Percentiles rank a stretch among this genome's conserved stretches.
Conservation (phyloP, 1,140 invertebrate species). For the Hylaeus anthracinus region DNA sequence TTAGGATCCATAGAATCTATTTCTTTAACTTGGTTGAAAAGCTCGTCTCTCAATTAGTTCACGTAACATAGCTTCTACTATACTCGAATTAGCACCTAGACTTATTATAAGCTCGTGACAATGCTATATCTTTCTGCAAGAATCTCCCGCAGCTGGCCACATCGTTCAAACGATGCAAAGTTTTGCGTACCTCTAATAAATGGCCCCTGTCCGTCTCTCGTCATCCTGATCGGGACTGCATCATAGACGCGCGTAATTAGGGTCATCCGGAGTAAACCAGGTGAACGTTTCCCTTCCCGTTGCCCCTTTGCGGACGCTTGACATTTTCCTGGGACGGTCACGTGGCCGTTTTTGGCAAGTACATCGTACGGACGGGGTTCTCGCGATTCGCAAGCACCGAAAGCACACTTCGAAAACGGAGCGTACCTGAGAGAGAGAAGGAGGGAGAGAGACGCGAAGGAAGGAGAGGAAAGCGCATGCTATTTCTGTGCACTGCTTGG, state of each 20-base stretch:
- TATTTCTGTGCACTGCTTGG: conserved; percentile 72
- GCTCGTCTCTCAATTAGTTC: too few species aligned
- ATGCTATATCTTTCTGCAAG: too few species aligned
- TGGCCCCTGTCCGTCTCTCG: not conserved
- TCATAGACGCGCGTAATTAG: conserved; percentile 23
- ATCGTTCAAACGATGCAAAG: too few species aligned
- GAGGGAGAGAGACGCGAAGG: conserved; percentile 36
- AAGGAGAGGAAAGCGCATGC: conserved; percentile 53
- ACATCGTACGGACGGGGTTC: conserved; percentile 27
- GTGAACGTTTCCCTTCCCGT: conserved; percentile 37
- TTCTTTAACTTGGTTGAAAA: too few species aligned
- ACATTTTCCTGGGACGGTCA: conserved; percentile 52
- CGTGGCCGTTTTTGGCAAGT: conserved; percentile 61
- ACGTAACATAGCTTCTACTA: too few species aligned
- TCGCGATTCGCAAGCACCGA: conserved; percentile 39
- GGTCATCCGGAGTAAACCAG: conserved; percentile 47
- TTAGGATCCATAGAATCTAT: too few species aligned
- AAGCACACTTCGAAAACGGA: conserved; percentile 59
- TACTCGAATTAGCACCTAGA: too few species aligned
- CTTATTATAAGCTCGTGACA: too few species aligned
- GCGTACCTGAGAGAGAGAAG: conserved; percentile 25
- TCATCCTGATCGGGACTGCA: not conserved
- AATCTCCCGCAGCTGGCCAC: too few species aligned
- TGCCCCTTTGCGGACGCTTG: conserved; percentile 36
- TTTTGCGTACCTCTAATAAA: not conserved